Evolutionary conservation across 2,113 vertebrate genomes (phyloP), one percentile per base, ranked within the genome.

Genomic region (Erpornis zantholeuca): DNA sequence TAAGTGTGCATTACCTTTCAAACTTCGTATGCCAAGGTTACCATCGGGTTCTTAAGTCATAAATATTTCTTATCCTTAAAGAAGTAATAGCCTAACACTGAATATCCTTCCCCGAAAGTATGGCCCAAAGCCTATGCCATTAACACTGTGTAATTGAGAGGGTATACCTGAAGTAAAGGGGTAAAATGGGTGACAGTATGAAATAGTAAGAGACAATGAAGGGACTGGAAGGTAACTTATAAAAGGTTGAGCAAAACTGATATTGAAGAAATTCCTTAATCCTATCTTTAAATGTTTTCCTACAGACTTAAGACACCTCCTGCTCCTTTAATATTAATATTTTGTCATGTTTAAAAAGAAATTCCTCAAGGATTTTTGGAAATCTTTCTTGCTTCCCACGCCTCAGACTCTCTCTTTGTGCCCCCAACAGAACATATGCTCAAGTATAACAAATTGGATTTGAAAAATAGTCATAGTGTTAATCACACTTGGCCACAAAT

Each of bases 1-100:
- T 99, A 96, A 98, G 98, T 98, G 91, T 95, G 21, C 42, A 31
- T 92, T 72, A 9, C 44, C 15, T 72, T 76, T 36, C 57, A 19
- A 20, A 5, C 29, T 66, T 52, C 27, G 11, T 60, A 3, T 83
- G 69, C 35, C 23, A 17, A 56, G 21, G 7, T 40, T 82, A 4
- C 38, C 28, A 5, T 64, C 11, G 10, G 6, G 1, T 89, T 65
- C 78, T 63, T 0, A 0, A 65, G 45, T 65, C n/a, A 16, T 28
- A 24, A 73, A 10, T 68, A 52, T 42, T 68, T 61, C 13, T 42
- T 72, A 12, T 35, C 31, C 36, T 64, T 45, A 45, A 60, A 47
- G 36, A 71, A 90, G 15, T 17, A 65, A 40, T 53, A 63, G 40
- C 11, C 25, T 87, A 53, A 38, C 9, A 18, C 11, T 56, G 19